These are phyloP conservation scores for Irena cyanogastra DNA, from an alignment of 2,113 vertebrate genomes.

Conservation along the genomic window DNA sequence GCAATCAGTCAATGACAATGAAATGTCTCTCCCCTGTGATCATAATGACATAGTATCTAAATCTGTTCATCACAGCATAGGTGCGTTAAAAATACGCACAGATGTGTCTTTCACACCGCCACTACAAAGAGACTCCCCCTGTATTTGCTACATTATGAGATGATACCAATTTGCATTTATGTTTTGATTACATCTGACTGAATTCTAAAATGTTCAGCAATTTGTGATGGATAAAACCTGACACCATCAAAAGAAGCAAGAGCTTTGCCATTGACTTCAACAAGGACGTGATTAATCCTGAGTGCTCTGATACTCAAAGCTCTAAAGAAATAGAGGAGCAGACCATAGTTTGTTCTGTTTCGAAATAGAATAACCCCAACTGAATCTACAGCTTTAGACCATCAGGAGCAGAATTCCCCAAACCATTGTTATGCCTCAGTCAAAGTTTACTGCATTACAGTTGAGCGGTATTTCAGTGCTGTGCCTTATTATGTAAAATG, in stretches of 20 bases:
- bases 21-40: conserved; percentile 32
- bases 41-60: conserved; percentile 29
- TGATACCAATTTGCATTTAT: conserved; percentile 36
- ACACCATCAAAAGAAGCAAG: neutral
- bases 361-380: neutral
- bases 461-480: neutral
- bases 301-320: neutral
- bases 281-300: neutral
- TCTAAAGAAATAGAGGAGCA: neutral
- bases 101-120: conserved; percentile 40
- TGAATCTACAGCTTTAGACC: neutral
- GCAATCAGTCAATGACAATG: conserved; percentile 39
- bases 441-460: neutral
- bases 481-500: neutral
- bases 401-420: neutral
- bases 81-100: conserved; percentile 30
- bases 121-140: conserved; percentile 22
- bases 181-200: conserved; percentile 58
- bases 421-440: neutral
- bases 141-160: conserved; percentile 31
- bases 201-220: neutral
- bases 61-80: conserved; percentile 35
- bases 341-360: neutral
- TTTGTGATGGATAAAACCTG: neutral
- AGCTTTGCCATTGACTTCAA: neutral